phyloP scores from a whole-genome alignment of 2,888 invertebrate species.

The Sphaeridia pumilis region DNA sequence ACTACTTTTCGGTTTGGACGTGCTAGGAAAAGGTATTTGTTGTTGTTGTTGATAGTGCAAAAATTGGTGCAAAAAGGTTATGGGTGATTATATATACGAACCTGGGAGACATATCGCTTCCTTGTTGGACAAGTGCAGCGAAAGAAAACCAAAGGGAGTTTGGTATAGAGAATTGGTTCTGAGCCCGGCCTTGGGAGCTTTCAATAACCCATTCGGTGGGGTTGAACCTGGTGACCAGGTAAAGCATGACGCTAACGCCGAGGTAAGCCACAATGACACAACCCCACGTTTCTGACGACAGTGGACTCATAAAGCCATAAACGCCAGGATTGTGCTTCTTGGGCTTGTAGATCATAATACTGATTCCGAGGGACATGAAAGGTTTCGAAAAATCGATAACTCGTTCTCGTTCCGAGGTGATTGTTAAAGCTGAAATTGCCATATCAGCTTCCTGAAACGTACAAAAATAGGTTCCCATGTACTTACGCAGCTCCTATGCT shows the following conservation, averaged over 20 bases:
- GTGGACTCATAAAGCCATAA: slow-evolving; percentile 81
- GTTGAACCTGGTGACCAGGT: slow-evolving; percentile 68
- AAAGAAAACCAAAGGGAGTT: slow-evolving; percentile 80
- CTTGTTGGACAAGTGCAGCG: slow-evolving; percentile 97
- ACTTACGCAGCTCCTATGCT: too few species aligned
- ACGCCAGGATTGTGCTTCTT: slow-evolving; percentile 56
- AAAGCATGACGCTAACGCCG: slow-evolving; percentile 83
- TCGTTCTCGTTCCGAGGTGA: slow-evolving; percentile 78
- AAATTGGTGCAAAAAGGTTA: too few species aligned
- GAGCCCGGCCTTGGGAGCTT: slow-evolving; percentile 27
- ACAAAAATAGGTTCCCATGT: too few species aligned
- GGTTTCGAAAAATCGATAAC: slow-evolving; percentile 97
- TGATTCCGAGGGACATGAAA: slow-evolving; percentile 70
- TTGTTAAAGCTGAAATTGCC: slow-evolving; percentile 79
- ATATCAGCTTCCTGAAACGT: slow-evolving; percentile 70
- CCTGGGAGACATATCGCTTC: slow-evolving; percentile 91
- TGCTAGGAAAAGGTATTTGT: too few species aligned
- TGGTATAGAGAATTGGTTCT: slow-evolving; percentile 34
- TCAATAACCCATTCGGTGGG: slow-evolving; percentile 35
- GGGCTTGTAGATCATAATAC: slow-evolving; percentile 52
- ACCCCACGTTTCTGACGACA: slow-evolving; percentile 76
- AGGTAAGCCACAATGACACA: slow-evolving; percentile 69
- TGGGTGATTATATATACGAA: too few species aligned
- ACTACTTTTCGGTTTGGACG: too few species aligned
- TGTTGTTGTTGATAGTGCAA: too few species aligned